These are phyloP conservation scores for Sebastiscus albofasciatus DNA, from an alignment of 2,797 vertebrate genomes.

Conservation along the genomic window DNA sequence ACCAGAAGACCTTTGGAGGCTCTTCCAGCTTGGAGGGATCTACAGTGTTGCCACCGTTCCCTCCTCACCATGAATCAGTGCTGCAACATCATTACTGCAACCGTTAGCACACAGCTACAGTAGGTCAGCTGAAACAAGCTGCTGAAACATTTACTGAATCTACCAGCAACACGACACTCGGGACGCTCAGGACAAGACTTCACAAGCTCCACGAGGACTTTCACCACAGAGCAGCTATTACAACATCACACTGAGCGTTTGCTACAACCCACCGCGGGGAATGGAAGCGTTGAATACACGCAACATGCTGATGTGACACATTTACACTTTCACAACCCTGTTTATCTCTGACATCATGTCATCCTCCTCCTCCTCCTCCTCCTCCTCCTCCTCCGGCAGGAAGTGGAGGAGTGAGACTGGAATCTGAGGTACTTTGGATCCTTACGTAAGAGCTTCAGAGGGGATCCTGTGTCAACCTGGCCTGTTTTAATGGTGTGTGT, in stretches of 20 bases:
- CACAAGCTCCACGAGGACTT: not conserved
- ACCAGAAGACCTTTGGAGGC: too few relatives aligned
- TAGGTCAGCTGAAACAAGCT: not conserved
- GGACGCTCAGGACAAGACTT: not conserved
- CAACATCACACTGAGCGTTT: not conserved
- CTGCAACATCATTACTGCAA: not conserved
- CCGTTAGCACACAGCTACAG: not conserved
- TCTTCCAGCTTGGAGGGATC: not conserved
- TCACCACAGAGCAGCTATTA: not conserved
- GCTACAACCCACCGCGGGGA: not conserved
- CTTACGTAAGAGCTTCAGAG: not conserved
- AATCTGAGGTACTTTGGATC: not conserved
- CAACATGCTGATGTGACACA: not conserved
- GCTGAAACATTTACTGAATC: not conserved
- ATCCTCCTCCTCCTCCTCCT: not conserved
- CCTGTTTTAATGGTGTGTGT: not conserved
- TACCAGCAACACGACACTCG: not conserved
- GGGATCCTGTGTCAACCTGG: not conserved
- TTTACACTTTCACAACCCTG: conserved; percentile 1
- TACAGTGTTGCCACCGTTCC: not conserved
- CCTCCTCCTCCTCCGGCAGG: not conserved
- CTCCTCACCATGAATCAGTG: not conserved
- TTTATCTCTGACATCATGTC: not conserved
- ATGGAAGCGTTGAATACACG: not conserved
- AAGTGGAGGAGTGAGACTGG: not conserved